phyloP scores from a whole-genome alignment of 2,888 invertebrate species.

The Phaonia tiefii region DNA sequence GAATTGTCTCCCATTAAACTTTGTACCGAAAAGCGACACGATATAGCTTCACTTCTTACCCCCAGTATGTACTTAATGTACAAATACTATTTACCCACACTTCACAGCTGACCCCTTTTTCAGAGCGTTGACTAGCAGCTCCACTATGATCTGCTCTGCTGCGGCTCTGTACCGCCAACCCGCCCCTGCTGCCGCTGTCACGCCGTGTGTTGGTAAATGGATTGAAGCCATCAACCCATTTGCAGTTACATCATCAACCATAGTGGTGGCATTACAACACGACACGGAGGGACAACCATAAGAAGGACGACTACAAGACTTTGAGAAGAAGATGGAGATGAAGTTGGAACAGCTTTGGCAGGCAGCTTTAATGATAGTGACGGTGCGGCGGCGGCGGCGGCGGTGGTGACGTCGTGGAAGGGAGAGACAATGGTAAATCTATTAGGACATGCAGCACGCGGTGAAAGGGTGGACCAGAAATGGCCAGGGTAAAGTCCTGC shows the following conservation, averaged over 20 bases:
- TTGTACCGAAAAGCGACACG: background rate
- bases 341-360: background rate
- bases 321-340: background rate
- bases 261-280: background rate
- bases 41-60: background rate
- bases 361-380: background rate
- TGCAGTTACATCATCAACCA: constrained; percentile 34
- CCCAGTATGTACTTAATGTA: background rate
- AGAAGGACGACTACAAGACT: constrained; percentile 23
- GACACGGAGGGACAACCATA: constrained; percentile 21
- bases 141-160: background rate
- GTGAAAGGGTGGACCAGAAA: no score
- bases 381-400: background rate
- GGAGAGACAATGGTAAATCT: background rate
- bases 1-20: constrained; percentile 16
- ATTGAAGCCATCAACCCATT: constrained; percentile 30
- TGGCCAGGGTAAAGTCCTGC: background rate
- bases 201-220: background rate
- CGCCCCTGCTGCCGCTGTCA: background rate
- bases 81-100: constrained; percentile 20
- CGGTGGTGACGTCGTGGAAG: background rate
- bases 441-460: no score
- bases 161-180: no score
- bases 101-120: constrained; percentile 25
- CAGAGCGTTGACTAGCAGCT: background rate